phyloP scores from a whole-genome alignment of 2,888 invertebrate species.

The Zaprionus bogoriensis region DNA sequence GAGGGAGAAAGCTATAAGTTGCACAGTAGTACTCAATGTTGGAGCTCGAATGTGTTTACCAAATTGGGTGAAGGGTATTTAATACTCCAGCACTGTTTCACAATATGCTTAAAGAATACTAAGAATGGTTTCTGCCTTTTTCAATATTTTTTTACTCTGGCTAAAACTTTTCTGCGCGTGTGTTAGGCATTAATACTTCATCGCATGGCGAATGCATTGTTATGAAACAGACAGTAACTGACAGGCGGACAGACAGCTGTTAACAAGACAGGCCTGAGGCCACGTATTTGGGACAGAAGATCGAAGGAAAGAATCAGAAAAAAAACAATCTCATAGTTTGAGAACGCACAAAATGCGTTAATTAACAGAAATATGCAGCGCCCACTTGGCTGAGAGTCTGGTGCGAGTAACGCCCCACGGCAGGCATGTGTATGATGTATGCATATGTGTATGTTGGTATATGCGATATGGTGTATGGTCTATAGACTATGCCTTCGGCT shows the following conservation, averaged over 20 bases:
- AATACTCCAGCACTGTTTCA: no score
- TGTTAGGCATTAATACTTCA: slow-evolving; percentile 62
- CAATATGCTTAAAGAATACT: background rate
- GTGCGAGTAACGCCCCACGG: background rate
- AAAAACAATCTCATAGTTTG: slow-evolving; percentile 48
- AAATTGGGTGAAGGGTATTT: no score
- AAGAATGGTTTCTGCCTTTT: background rate
- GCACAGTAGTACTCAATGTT: no score
- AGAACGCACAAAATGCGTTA: slow-evolving; percentile 76
- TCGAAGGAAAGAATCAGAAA: slow-evolving; percentile 6
- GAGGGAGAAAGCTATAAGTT: no score
- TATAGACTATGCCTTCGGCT: slow-evolving; percentile 56
- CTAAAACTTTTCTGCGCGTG: slow-evolving; percentile 12
- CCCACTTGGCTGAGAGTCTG: slow-evolving; percentile 62
- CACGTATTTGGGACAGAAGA: no score
- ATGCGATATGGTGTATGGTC: slow-evolving; percentile 9
- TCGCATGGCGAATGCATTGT: slow-evolving; percentile 67
- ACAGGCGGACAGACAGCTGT: slow-evolving; percentile 34
- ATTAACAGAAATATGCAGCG: slow-evolving; percentile 75
- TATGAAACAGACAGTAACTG: slow-evolving; percentile 20
- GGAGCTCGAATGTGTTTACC: no score
- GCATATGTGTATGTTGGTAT: background rate
- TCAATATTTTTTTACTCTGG: background rate
- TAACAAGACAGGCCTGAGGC: slow-evolving; percentile 43
- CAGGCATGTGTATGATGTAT: slow-evolving; percentile 6